Evolutionary conservation across 2,797 vertebrate genomes (phyloP).

Genomic region (Poecilia wingei): DNA sequence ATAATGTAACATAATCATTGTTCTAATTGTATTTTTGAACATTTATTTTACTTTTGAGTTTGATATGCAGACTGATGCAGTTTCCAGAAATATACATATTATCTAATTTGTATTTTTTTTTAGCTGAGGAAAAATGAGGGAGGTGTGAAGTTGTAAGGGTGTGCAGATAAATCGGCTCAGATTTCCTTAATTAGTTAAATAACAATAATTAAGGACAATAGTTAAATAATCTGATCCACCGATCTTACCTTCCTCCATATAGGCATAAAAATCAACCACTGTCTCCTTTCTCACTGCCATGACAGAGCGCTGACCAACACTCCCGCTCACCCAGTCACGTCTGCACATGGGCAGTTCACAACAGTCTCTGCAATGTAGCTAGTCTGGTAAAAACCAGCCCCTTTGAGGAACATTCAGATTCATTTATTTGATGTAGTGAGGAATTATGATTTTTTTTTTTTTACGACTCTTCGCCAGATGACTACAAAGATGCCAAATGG

Average conservation of each 20-base stretch:
- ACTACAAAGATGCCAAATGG: no score
- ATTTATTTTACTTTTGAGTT: neutral
- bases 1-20: neutral
- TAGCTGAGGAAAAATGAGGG: neutral
- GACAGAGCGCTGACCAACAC: neutral
- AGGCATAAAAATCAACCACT: neutral
- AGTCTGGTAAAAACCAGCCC: no score
- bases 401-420: no score
- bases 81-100: neutral
- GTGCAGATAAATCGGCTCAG: neutral
- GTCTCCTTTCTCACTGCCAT: neutral
- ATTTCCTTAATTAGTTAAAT: neutral
- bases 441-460: no score
- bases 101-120: neutral
- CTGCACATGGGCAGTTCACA: neutral
- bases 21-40: neutral
- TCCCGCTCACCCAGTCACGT: neutral
- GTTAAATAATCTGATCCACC: neutral
- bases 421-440: no score
- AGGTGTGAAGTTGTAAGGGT: neutral
- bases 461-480: no score
- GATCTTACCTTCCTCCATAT: neutral
- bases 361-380: neutral
- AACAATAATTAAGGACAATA: neutral
- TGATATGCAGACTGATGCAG: neutral